Evolutionary conservation across 2,888 invertebrate genomes (phyloP).

Genomic region (Noctua fimbriata): DNA sequence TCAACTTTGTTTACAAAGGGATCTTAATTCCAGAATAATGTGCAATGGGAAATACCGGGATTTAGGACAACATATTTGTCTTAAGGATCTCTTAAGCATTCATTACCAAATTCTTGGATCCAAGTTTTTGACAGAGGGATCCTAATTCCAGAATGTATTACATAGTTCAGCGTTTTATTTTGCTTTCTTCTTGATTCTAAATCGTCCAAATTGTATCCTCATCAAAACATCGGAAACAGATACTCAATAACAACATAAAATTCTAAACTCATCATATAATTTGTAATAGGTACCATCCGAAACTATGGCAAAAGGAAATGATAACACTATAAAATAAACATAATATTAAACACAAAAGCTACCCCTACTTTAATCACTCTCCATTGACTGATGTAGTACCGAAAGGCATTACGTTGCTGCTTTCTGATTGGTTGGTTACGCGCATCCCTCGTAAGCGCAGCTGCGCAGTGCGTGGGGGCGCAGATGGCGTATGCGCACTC

Average conservation of each 20-base stretch:
- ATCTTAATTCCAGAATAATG: background rate
- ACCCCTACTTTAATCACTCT: conserved; percentile 66
- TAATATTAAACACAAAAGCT: conserved; percentile 55
- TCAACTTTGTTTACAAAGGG: background rate
- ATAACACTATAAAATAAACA: conserved; percentile 66
- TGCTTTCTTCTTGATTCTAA: background rate
- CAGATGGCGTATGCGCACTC: conserved; percentile 83
- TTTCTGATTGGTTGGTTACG: conserved; percentile 67
- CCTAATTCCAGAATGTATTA: too few species aligned
- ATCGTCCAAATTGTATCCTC: background rate
- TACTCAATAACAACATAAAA: conserved; percentile 23
- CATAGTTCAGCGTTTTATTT: background rate
- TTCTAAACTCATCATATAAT: conserved; percentile 39
- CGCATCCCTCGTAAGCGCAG: conserved; percentile 81
- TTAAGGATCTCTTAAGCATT: background rate
- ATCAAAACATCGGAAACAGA: conserved; percentile 30
- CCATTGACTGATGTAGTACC: conserved; percentile 46
- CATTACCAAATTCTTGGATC: background rate
- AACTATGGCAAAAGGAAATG: conserved; percentile 54
- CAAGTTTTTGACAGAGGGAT: too few species aligned
- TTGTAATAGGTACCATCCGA: conserved; percentile 42
- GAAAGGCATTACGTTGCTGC: conserved; percentile 57
- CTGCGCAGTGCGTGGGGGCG: conserved; percentile 88
- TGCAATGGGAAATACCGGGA: background rate
- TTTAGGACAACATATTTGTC: background rate